Conservation (phyloP, 2,888 invertebrate genomes). For the Drosophila pseudotalamancana region DNA sequence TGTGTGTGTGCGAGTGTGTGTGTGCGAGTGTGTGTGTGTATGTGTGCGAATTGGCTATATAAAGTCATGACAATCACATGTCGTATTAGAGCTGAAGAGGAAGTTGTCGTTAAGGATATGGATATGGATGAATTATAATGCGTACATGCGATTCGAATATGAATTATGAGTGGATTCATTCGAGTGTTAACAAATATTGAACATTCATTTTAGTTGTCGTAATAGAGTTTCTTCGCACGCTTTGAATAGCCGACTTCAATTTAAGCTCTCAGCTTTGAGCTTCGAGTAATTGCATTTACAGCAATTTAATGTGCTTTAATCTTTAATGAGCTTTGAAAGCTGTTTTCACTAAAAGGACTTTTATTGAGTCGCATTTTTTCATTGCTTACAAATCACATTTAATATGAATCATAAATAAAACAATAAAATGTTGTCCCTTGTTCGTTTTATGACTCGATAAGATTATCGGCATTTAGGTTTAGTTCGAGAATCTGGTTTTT, state of each 20-base stretch:
- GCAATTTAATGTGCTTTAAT: not conserved
- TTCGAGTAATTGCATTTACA: not conserved
- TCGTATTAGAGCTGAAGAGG: constrained; percentile 63
- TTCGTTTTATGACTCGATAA: too few species aligned
- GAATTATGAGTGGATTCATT: constrained; percentile 27
- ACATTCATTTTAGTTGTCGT: constrained; percentile 2
- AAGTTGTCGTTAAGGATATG: constrained; percentile 72
- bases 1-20: constrained; percentile 14
- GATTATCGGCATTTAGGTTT: too few species aligned
- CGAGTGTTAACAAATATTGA: constrained; percentile 15
- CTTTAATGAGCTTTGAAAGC: not conserved
- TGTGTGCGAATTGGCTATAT: constrained; percentile 60
- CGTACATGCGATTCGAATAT: constrained; percentile 28
- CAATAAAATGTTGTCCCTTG: too few species aligned
- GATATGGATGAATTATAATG: constrained; percentile 43
- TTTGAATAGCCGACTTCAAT: constrained; percentile 6
- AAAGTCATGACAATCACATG: constrained; percentile 68
- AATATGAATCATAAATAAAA: too few species aligned
- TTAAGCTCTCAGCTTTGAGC: not conserved
- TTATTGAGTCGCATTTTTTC: too few species aligned
- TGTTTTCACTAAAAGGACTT: too few species aligned
- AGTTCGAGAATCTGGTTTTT: too few species aligned
- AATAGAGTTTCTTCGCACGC: constrained; percentile 3
- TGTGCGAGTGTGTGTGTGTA: constrained; percentile 23
- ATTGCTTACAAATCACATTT: too few species aligned